phyloP scores from a whole-genome alignment of 2,888 invertebrate species.

The Andrena minutula region DNA sequence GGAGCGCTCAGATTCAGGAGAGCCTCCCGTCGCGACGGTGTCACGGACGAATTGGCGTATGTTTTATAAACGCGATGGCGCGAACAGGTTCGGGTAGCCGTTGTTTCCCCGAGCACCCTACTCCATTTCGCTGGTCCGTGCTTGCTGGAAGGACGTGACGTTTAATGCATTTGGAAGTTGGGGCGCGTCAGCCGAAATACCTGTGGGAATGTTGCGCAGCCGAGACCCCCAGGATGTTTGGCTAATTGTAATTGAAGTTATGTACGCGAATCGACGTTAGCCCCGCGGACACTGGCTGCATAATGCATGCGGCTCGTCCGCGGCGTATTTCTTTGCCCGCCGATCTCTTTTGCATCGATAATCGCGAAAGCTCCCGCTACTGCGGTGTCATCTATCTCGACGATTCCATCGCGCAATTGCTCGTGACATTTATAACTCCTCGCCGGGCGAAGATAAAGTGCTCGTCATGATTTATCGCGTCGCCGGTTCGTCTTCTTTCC shows the following conservation, averaged over 20 bases:
- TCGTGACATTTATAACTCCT: constrained; percentile 13
- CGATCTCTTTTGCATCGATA: constrained; percentile 46
- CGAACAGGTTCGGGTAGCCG: constrained; percentile 3
- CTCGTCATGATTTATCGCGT: not conserved
- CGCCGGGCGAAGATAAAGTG: not conserved
- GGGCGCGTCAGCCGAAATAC: constrained; percentile 55
- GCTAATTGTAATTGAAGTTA: constrained; percentile 62
- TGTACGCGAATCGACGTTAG: constrained; percentile 58
- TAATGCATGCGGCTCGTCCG: constrained; percentile 45
- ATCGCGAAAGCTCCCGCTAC: constrained; percentile 16
- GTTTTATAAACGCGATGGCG: not conserved
- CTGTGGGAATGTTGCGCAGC: constrained; percentile 50
- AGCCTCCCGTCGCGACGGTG: not conserved
- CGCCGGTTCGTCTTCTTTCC: not conserved
- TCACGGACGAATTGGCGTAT: constrained; percentile 5
- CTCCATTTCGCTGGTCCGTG: constrained; percentile 1
- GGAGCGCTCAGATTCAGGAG: not conserved
- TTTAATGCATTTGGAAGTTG: constrained; percentile 50
- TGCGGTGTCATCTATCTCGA: not conserved
- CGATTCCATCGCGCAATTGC: constrained; percentile 18
- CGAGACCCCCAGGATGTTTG: constrained; percentile 60
- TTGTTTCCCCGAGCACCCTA: constrained; percentile 17
- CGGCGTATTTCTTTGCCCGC: constrained; percentile 30
- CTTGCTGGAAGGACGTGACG: constrained; percentile 29
- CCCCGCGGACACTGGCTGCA: constrained; percentile 32